These are phyloP conservation scores for Celastrina argiolus DNA, from an alignment of 2,888 invertebrate genomes.

Conservation along the genomic window DNA sequence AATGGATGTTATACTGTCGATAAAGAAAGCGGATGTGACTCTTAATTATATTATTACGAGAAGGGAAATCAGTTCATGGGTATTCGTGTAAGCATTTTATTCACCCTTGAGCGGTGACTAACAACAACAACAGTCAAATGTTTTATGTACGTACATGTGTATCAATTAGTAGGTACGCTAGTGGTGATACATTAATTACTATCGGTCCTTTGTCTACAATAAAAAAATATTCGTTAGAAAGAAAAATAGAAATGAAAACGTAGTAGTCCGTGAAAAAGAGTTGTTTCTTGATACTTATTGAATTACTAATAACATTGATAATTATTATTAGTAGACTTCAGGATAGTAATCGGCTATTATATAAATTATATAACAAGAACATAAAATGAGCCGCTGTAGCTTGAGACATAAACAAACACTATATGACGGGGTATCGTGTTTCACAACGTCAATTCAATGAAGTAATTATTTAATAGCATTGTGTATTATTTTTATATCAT, in stretches of 20 bases:
- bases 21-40: slow-evolving; percentile 22
- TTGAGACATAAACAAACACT: neutral
- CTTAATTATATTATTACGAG: slow-evolving; percentile 14
- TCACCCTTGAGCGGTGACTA: slow-evolving; percentile 16
- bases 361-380: neutral
- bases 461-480: neutral
- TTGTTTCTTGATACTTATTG: no score
- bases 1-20: slow-evolving; percentile 19
- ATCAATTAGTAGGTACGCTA: no score
- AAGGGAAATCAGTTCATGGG: slow-evolving; percentile 17
- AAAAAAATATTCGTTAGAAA: no score
- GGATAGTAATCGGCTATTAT: no score
- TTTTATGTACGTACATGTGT: neutral
- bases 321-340: no score
- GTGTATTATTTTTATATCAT: neutral
- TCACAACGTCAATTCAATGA: neutral
- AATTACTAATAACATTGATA: no score
- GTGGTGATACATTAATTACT: no score
- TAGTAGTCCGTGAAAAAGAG: no score
- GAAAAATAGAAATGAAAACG: no score
- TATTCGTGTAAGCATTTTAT: neutral
- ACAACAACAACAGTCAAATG: slow-evolving; percentile 1
- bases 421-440: neutral
- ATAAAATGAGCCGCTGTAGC: neutral
- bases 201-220: no score